Evolutionary conservation across 1,140 invertebrate genomes (phyloP), one percentile per base, ranked within the genome.

Genomic region (Eufriesea mexicana): DNA sequence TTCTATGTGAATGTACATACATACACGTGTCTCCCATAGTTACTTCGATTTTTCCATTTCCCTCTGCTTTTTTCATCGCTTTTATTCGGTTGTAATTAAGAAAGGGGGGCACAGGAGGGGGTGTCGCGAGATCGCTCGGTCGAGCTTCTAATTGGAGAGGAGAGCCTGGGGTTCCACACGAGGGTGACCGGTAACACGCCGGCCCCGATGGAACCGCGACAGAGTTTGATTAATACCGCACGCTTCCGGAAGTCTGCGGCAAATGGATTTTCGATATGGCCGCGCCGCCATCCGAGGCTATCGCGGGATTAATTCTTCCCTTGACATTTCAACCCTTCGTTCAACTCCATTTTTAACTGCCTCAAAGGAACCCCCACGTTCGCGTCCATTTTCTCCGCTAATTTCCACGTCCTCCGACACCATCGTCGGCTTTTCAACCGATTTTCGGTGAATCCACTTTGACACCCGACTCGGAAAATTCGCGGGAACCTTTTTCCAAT

Each of bases 181-280:
- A 35, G 45, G 68, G 16, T 79, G 57, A 62, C 57, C 28, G 57
- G 55, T 59, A 49, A 61, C 77, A 35, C 51, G 42, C 25, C 45
- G 68, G 45, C 55, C 42, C 61, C 45, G 57, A 70, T 20, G 25
- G 45, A 18, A 62, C 78, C 55, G 68, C 45, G 55, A 61, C 67
- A 16, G 64, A 47, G 78, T 54, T 79, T 79, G 78, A 79, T 72
- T 73, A 79, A 79, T 79, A 79, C 66, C 66, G 25, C 42, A 57
- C 67, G 35, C 45, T 72, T 10, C 68, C 78, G 78, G 28, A 79
- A 73, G 78, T 72, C 42, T 35, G 45, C 68, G 67, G 59, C 78
- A 62, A 79, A 79, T 73, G 57, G 78, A 72, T 79, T 79, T 72
- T 79, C 78, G 68, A 79, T 79, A 79, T 61, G 42, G 42, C 45